Evolutionary conservation across 53 echinoderm and acorn worm species (phyloP).

Genomic region (Luidia sarsii): DNA sequence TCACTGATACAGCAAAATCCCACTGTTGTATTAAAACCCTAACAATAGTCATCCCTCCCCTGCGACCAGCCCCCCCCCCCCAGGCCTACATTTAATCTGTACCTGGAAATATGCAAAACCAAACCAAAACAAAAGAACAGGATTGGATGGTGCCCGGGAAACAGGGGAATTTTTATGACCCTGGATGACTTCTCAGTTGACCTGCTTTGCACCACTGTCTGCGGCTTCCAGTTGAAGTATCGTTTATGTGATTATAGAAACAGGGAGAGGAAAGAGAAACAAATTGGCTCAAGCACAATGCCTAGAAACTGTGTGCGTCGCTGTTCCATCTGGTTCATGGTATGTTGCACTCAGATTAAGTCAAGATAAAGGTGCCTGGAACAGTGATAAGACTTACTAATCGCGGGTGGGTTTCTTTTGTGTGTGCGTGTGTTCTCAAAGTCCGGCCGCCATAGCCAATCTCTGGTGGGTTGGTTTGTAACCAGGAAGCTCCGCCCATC

Average conservation of each 20-base stretch:
- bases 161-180: not conserved
- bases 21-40: not conserved
- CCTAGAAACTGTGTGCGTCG: not conserved
- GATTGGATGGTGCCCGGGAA: not conserved
- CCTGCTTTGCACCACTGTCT: not conserved
- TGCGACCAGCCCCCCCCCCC: not conserved
- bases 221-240: not conserved
- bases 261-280: not conserved
- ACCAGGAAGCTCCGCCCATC: conserved; percentile 38
- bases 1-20: not conserved
- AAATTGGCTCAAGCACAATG: not conserved
- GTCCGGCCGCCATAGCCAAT: conserved; percentile 25
- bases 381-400: not conserved
- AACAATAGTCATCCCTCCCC: not conserved
- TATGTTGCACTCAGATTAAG: not conserved
- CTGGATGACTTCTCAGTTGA: not conserved
- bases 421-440: conserved; percentile 38
- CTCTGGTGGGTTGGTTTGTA: conserved; percentile 29
- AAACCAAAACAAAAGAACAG: too few relatives aligned
- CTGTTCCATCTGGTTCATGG: not conserved
- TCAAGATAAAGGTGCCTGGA: not conserved
- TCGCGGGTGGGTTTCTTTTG: too few relatives aligned
- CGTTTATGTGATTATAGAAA: too few relatives aligned
- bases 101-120: conserved; percentile 40
- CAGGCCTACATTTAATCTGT: not conserved